Evolutionary conservation across 2,888 invertebrate genomes (phyloP), one percentile per base, ranked within the genome.

Genomic region (Anthophora plumipes): DNA sequence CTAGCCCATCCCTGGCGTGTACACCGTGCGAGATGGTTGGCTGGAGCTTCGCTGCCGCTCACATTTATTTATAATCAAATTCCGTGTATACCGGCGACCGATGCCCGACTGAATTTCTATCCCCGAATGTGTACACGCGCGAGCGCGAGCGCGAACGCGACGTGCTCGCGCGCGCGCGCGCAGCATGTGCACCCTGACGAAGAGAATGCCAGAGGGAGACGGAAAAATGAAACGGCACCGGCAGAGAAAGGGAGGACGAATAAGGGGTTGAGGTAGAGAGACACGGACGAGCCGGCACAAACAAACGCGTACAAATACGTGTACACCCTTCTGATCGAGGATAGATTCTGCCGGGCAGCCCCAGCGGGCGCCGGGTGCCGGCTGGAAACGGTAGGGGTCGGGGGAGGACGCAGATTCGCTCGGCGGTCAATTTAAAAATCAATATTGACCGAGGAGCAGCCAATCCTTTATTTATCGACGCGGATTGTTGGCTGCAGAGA

Each of bases 41-140:
- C 83, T 80, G 86, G 82, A 73, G 82, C 88, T 83, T 73, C 87
- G 84, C 74, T 82, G 82, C 89, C 89, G 87, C 89, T 88, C 89
- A 90, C 91, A 93, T 93, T 92, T 92, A 93, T 93, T 92, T 93
- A 93, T 93, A 93, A 93, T 93, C 92, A 92, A 93, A 93, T 93
- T 93, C 89, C 89, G 89, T 90, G 90, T 91, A 90, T 91, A 90
- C 90, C 85, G 89, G 90, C 88, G 87, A 85, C 89, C 88, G 89
- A 88, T 88, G 88, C 87, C 90, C 89, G 88, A 90, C 91, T 90
- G 92, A 92, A 92, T 92, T 91, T 92, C 91, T 91, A 91, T 90
- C 90, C 89, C 48, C 63, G 86, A 87, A 87, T 86, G 89, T 89
- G 89, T 89, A 88, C 85, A 89, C 85, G 69, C 66, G 79, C 66